phyloP scores from a whole-genome alignment of 2,113 vertebrate genomes.

The Eurystomus gularis region DNA sequence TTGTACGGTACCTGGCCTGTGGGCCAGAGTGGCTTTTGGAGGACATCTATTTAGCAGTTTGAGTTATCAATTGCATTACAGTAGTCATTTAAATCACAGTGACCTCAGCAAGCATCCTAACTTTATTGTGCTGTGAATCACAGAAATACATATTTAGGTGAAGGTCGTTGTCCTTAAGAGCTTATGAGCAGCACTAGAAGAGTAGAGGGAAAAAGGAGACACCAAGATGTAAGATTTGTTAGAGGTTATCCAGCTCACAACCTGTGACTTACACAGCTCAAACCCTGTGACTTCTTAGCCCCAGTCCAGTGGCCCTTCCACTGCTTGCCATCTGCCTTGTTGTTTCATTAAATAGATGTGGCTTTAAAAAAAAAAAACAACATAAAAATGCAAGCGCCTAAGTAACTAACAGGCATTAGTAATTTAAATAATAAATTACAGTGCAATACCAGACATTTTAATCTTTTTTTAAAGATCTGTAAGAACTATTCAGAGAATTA shows the following conservation, averaged over 20 bases:
- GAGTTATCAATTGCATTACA: neutral
- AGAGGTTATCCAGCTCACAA: neutral
- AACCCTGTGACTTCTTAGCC: neutral
- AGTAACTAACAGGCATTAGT: neutral
- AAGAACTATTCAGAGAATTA: conserved; percentile 24
- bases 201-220: neutral
- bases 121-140: neutral
- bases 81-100: neutral
- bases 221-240: neutral
- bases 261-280: too few relatives aligned
- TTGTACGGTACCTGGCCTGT: fast-evolving
- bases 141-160: neutral
- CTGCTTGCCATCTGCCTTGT: neutral
- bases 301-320: neutral
- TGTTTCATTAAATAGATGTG: conserved; percentile 21
- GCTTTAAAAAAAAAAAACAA: neutral
- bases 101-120: neutral
- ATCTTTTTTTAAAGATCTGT: neutral
- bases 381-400: neutral
- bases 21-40: neutral
- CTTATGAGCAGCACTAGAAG: neutral
- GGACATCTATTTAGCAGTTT: neutral
- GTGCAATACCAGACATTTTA: neutral
- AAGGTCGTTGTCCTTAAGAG: neutral
- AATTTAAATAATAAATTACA: conserved; percentile 20